Percentiles rank a stretch among this genome's conserved stretches.
Conservation (phyloP, 1,140 invertebrate species). For the Pantala flavescens region DNA sequence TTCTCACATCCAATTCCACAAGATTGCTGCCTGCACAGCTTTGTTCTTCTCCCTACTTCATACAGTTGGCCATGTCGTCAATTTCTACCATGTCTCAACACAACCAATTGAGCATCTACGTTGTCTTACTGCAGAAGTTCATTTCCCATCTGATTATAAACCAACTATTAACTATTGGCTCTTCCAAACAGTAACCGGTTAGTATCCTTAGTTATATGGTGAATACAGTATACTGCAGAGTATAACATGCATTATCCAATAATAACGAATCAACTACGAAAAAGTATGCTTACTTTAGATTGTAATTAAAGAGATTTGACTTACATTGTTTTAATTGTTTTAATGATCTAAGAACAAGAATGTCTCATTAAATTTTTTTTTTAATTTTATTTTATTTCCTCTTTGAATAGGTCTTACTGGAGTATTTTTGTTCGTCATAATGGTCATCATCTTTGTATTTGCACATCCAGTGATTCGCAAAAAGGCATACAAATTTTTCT, state of each 20-base stretch:
- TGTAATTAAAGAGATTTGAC: no score
- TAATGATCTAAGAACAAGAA: no score
- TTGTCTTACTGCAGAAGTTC: constrained; percentile 89
- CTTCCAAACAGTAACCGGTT: constrained; percentile 88
- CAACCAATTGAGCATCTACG: constrained; percentile 89
- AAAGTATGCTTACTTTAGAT: no score
- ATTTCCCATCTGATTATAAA: constrained; percentile 83
- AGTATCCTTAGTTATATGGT: constrained; percentile 18
- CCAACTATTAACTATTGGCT: constrained; percentile 90
- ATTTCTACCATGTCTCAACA: constrained; percentile 97
- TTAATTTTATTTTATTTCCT: constrained; percentile 17
- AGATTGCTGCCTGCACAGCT: constrained; percentile 94
- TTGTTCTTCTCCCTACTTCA: constrained; percentile 88
- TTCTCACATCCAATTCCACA: constrained; percentile 96
- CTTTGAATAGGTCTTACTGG: constrained; percentile 73
- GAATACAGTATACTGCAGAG: no score
- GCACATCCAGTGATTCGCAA: constrained; percentile 89
- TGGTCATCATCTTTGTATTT: constrained; percentile 95
- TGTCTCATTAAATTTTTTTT: no score
- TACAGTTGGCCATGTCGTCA: constrained; percentile 92
- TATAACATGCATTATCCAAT: no score
- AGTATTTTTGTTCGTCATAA: constrained; percentile 83
- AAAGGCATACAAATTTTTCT: constrained; percentile 93
- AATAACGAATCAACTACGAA: no score
- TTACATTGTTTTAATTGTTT: no score